Percentiles rank a stretch among this genome's conserved stretches.
These are phyloP conservation scores for Alethe diademata DNA, from an alignment of 2,113 vertebrate genomes.

Conservation along the genomic window DNA sequence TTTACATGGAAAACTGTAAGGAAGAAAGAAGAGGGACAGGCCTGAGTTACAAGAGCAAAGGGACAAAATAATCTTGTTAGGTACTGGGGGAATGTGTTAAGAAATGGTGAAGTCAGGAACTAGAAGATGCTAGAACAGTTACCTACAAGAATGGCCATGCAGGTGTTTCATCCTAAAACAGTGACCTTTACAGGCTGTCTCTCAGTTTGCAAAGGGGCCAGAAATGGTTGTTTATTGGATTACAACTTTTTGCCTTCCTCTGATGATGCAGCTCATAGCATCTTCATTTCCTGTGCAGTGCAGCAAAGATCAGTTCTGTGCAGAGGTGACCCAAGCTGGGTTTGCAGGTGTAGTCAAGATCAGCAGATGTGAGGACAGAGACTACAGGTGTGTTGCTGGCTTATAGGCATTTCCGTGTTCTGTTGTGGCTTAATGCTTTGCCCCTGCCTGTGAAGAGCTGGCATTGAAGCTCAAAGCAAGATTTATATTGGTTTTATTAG, in stretches of 20 bases:
- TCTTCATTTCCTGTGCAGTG: neutral
- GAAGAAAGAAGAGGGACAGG: neutral
- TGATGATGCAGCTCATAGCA: neutral
- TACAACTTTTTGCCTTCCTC: neutral
- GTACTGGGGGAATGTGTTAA: neutral
- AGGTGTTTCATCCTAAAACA: neutral
- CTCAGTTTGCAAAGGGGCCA: neutral
- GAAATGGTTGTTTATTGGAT: neutral
- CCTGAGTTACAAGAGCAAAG: neutral
- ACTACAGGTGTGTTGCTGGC: neutral
- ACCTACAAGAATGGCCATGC: neutral
- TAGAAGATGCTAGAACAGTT: neutral
- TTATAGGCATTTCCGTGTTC: neutral
- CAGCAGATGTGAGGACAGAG: neutral
- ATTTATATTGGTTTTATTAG: neutral
- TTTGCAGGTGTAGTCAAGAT: neutral
- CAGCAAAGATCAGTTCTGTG: neutral
- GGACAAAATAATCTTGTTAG: neutral
- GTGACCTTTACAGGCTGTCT: neutral
- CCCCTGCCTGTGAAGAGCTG: neutral
- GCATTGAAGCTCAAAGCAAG: neutral
- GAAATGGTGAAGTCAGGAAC: neutral
- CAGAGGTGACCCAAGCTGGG: neutral
- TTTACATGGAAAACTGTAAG: neutral
- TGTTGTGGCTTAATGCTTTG: neutral